Percentiles rank a stretch among this genome's conserved stretches.
Conservation (phyloP, 1,140 invertebrate genomes). For the Nasonia longicornis region DNA sequence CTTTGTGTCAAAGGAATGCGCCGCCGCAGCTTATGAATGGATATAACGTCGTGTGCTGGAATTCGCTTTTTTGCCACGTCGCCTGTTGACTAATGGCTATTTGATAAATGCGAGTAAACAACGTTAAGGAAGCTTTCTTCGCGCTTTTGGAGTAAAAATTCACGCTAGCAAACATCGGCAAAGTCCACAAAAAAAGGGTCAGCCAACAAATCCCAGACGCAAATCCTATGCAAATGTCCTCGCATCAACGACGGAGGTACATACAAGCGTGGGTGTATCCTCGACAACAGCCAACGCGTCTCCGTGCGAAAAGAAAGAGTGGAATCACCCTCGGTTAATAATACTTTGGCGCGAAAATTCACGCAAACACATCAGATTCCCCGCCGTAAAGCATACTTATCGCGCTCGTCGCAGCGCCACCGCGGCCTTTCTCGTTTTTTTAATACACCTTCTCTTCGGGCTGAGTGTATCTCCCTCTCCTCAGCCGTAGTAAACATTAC, state of each 20-base stretch:
- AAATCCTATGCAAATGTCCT: not conserved
- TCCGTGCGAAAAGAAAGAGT: not conserved
- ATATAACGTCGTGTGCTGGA: no score
- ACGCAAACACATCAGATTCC: not conserved
- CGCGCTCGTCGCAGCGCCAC: not conserved
- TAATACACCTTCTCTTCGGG: not conserved
- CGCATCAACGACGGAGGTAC: not conserved
- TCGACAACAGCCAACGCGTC: no score
- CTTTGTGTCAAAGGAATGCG: not conserved
- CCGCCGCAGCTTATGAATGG: no score
- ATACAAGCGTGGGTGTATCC: not conserved
- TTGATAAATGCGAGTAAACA: not conserved
- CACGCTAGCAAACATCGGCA: not conserved
- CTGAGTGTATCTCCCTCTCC: not conserved
- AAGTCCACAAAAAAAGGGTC: not conserved
- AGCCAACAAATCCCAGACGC: not conserved
- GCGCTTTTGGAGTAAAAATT: not conserved
- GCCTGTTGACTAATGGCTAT: not conserved
- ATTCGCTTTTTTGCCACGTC: not conserved
- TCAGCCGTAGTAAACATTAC: conserved; percentile 39
- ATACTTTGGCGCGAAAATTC: conserved; percentile 27
- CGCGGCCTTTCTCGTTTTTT: not conserved
- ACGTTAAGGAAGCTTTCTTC: not conserved
- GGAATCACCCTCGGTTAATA: conserved; percentile 2
- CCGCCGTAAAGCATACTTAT: conserved; percentile 36